Evolutionary conservation across 2,113 vertebrate genomes (phyloP), one percentile per base, ranked within the genome.

Genomic region (Chionodraco myersi): DNA sequence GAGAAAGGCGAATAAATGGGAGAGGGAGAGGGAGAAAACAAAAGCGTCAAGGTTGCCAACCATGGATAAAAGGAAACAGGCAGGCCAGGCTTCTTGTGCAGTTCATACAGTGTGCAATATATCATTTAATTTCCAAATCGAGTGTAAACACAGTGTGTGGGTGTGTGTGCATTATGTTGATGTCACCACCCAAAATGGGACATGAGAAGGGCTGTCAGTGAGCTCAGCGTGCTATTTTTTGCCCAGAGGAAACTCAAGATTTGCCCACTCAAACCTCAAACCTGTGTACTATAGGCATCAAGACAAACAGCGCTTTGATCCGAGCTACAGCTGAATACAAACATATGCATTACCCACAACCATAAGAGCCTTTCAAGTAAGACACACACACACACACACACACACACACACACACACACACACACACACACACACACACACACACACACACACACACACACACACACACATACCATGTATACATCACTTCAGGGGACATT

Each of bases 301-400:
- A 54, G 47, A 57, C 48, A 54, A 74, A 34, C 15, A 65, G 36
- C 30, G 73, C 69, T 86, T 83, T 85, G 84, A 88, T 82, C 77
- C 59, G 67, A 84, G 78, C 60, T 53, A 62, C 77, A 89, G 76
- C 69, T 87, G 86, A 64, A 85, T 48, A 23, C 64, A 75, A 86
- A 86, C 75, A 74, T 85, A 53, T 69, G 48, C 23, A 47, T 26
- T 21, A 71, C 12, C 51, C 6, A 53, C 3, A 10, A 14, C 26
- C 34, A 62, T 10, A 45, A 48, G 36, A 45, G 21, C 52, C 69
- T n/a, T n/a, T 72, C 41, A 47, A 47, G 60, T 65, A 34, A 59
- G 12, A 21, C 36, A 4, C 51, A 73, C 48, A 52, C 11, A 54
- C 0, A 10, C 36, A 70, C 13, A 53, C 14, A 73, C 48, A 52